Evolutionary conservation across 1,140 invertebrate genomes (phyloP).

Genomic region (Psilanteris sp.): DNA sequence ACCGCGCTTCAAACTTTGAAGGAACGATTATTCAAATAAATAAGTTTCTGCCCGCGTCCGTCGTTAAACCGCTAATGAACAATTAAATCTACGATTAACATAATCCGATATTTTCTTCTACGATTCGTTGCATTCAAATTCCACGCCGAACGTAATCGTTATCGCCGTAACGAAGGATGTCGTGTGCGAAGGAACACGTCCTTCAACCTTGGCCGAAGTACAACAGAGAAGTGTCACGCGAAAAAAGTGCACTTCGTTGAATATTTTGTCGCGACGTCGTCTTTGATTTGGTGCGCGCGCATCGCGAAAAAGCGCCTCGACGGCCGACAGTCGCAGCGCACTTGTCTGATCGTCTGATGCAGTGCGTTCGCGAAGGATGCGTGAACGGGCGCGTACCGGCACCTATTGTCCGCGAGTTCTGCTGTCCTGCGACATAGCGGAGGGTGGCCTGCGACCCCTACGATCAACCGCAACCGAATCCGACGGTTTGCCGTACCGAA

Average conservation of each 20-base stretch:
- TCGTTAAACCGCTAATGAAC: too few species aligned
- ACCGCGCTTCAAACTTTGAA: too few species aligned
- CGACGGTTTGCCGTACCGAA: not conserved
- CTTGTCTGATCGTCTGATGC: constrained; percentile 54
- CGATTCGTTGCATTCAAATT: too few species aligned
- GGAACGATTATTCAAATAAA: too few species aligned
- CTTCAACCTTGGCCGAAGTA: not conserved
- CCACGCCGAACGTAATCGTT: too few species aligned
- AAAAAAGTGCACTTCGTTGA: constrained; percentile 6
- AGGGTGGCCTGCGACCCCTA: constrained; percentile 4
- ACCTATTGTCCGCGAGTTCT: constrained; percentile 21
- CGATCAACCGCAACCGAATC: too few species aligned
- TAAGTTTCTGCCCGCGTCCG: too few species aligned
- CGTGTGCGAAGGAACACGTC: too few species aligned
- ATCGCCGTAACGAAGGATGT: too few species aligned
- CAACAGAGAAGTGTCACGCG: not conserved
- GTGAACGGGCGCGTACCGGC: constrained; percentile 41
- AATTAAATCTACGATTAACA: too few species aligned
- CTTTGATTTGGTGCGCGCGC: constrained; percentile 22
- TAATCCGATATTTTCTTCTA: too few species aligned
- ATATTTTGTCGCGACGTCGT: too few species aligned
- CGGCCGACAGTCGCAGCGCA: constrained; percentile 24
- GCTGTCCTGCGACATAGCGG: constrained; percentile 7
- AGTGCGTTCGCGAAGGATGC: constrained; percentile 62
- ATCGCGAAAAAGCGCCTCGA: constrained; percentile 25